These are phyloP conservation scores for Caenorhabditis latens DNA, from an alignment of 1,140 invertebrate genomes.

Conservation along the genomic window DNA sequence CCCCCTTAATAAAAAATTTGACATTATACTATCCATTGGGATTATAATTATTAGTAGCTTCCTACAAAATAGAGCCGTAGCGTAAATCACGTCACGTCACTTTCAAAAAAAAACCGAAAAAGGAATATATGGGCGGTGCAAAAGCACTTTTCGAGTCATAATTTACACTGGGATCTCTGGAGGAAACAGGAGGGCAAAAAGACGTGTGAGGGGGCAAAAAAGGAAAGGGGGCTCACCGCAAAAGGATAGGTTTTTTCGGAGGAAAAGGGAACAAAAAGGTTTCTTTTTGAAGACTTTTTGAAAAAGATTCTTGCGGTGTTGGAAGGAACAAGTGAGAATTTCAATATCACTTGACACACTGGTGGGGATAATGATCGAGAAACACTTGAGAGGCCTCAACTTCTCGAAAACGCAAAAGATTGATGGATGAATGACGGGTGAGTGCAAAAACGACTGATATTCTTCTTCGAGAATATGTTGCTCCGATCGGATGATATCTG, in stretches of 20 bases:
- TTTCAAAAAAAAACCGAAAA: neutral
- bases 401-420: constrained; percentile 28
- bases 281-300: neutral
- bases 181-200: constrained; percentile 21
- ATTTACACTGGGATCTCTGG: constrained; percentile 34
- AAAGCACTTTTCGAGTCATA: constrained; percentile 46
- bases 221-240: neutral
- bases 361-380: constrained; percentile 51
- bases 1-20: neutral
- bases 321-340: constrained; percentile 27
- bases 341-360: constrained; percentile 41
- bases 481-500: constrained; percentile 3
- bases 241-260: constrained; percentile 3
- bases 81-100: constrained; percentile 44
- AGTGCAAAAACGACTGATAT: constrained; percentile 53
- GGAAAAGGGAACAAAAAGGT: neutral
- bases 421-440: constrained; percentile 48
- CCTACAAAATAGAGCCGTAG: neutral
- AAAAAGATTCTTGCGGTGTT: neutral
- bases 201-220: too few species aligned
- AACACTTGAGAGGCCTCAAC: constrained; percentile 9
- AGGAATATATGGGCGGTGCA: constrained; percentile 7
- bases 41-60: neutral
- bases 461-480: neutral
- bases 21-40: constrained; percentile 3